Base-by-base conservation (phyloP, 2,113 vertebrate species). In the Uria lomvia region DNA sequence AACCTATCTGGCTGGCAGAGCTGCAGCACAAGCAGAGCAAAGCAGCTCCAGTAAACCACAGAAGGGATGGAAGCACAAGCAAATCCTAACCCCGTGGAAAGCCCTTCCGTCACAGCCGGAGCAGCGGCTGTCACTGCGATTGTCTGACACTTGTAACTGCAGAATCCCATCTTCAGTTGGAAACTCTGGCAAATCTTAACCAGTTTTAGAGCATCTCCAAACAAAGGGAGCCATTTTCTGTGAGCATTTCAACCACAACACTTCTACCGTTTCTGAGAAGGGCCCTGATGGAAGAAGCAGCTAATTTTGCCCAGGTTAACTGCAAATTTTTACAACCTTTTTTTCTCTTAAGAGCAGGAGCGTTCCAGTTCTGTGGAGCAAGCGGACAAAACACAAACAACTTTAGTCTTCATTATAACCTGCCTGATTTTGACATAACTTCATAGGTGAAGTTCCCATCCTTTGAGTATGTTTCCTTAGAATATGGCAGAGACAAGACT, bases 91-190 rank as follows among this genome's bases (percentile, higher is more conserved):
- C 65, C 79, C 34, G 17, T 11, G 22, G 43, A 36, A 80, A 80
- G 36, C 34, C 67, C 49, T 90, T 14, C 45, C 16, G 36, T 52
- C 45, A 16, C 50, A 55, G 74, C 49, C 58, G n/a, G 72, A 55
- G 26, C 77, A 84, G 38, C 70, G 36, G 11, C 26, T 12, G 0
- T 4, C 3, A 1, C 11, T 34, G 58, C 1, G 1, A 16, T 12
- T 30, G 30, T 26, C 73, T n/a, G 34, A 60, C 60, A 27, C 32
- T 7, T 23, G 8, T 49, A 59, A 18, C 45, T 34, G 71, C 81
- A 70, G 38, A 82, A 71, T 11, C 3, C 36, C 73, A 67, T 49
- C 68, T 91, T 50, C 73, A 72, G 32, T 5, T 36, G 29, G 34
- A 67, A 93, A 74, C 50, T 42, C 59, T 20, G 32, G 21, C 32